phyloP scores from a whole-genome alignment of 2,113 vertebrate species.

The Amphiprion ocellaris region DNA sequence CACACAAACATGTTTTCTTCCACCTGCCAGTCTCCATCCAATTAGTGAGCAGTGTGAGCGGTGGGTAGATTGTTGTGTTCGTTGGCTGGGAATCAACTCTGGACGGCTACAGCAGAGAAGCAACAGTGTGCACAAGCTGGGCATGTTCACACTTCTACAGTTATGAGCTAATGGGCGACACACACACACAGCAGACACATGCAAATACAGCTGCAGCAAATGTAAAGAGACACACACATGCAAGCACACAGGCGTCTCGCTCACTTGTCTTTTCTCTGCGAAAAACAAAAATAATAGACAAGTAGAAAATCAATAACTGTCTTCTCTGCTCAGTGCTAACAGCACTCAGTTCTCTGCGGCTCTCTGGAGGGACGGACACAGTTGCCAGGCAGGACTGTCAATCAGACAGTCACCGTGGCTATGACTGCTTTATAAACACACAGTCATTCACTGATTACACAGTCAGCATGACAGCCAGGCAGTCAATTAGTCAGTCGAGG shows the following conservation, averaged over 20 bases:
- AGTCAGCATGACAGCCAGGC: slow-evolving; percentile 36
- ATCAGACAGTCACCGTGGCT: slow-evolving; percentile 58
- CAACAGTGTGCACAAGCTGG: slow-evolving; percentile 27
- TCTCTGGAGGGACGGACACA: slow-evolving; percentile 58
- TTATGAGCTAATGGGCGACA: slow-evolving; percentile 56
- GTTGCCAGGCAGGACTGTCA: slow-evolving; percentile 74
- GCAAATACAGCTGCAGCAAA: slow-evolving; percentile 40
- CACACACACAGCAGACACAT: slow-evolving; percentile 36
- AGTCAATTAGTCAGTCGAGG: slow-evolving; percentile 57
- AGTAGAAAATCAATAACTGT: slow-evolving; percentile 79
- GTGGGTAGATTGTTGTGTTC: slow-evolving; percentile 38
- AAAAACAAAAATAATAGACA: slow-evolving; percentile 81
- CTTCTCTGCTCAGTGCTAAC: slow-evolving; percentile 72
- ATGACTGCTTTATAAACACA: slow-evolving; percentile 63
- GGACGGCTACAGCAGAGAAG: slow-evolving; percentile 23
- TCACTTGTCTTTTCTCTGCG: slow-evolving; percentile 54
- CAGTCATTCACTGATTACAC: slow-evolving; percentile 63
- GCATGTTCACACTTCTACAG: slow-evolving; percentile 32
- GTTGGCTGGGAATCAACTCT: slow-evolving; percentile 52
- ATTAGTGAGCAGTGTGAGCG: slow-evolving; percentile 64
- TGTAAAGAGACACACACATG: slow-evolving; percentile 3
- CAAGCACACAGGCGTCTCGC: slow-evolving; percentile 23
- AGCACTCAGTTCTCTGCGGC: slow-evolving; percentile 56
- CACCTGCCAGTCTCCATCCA: slow-evolving; percentile 65
- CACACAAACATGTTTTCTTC: slow-evolving; percentile 37